Percentiles rank a stretch among this genome's conserved stretches.
Conservation (phyloP, 2,113 vertebrate genomes). For the Ochotona curzoniae region DNA sequence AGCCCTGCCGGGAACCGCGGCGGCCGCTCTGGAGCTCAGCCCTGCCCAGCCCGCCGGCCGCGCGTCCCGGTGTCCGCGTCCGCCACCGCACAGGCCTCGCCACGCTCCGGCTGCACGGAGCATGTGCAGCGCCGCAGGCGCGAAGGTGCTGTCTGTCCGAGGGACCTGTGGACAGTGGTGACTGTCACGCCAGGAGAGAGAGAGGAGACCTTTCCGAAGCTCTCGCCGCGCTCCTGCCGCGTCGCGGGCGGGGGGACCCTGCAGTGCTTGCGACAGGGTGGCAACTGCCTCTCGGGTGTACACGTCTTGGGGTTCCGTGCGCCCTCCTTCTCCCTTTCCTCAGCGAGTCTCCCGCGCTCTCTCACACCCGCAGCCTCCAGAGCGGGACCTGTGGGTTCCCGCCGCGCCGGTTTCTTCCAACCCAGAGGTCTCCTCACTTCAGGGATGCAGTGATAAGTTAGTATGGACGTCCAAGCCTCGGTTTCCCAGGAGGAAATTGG, state of each 20-base stretch:
- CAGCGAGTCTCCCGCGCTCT: constrained; percentile 31
- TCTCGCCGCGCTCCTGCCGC: constrained; percentile 57
- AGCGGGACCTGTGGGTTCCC: constrained; percentile 76
- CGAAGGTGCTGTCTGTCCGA: constrained; percentile 44
- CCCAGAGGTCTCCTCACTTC: constrained; percentile 72
- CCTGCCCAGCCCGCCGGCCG: constrained; percentile 40
- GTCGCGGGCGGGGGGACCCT: constrained; percentile 61
- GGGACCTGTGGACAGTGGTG: constrained; percentile 45
- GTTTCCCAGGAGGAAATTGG: constrained; percentile 76
- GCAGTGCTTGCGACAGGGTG: constrained; percentile 85
- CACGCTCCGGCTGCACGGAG: constrained; percentile 60
- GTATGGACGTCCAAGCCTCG: constrained; percentile 83
- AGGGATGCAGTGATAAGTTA: constrained; percentile 84
- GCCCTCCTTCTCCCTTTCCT: constrained; percentile 12
- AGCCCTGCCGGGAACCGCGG: constrained; percentile 71
- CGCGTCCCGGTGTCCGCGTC: constrained; percentile 53
- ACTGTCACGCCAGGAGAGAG: constrained; percentile 72
- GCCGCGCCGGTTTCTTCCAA: constrained; percentile 66
- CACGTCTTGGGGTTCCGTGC: constrained; percentile 82
- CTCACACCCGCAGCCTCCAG: constrained; percentile 68
- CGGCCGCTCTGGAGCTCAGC: constrained; percentile 45
- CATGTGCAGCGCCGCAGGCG: constrained; percentile 65
- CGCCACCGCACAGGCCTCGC: constrained; percentile 45
- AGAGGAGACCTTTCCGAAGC: constrained; percentile 46
- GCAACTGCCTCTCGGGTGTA: constrained; percentile 88